Base-by-base conservation (phyloP, 30 jellyfish, hydroid and myxozoan genomes). In the Aurelia aurita region DNA sequence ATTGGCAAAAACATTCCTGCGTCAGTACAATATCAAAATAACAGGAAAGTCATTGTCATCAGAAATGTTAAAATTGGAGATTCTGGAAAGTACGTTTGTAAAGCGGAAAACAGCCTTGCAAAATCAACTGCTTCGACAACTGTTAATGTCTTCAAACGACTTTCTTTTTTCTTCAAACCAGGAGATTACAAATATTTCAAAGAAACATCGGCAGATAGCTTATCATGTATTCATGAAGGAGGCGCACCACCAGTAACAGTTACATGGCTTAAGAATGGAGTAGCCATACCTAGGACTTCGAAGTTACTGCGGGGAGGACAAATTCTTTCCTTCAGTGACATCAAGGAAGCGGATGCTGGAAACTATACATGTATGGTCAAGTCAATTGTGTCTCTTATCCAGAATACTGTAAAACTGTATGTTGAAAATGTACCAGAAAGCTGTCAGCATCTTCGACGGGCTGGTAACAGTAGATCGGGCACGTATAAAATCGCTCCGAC, bases 211-310 rank as follows among this genome's bases (percentile, higher is more conserved):
- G 11, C 10, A 4, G 27, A 23, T 28, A 64, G 20, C 28, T 5
- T 64, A 4, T 28, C 51, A n/a, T 64, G 77, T 64, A 20, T 28
- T 20, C 20, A 64, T 54, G 7, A 6, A 10, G 77, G 77, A 10
- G 77, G 77, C 8, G 51, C 32, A 23, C 77, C 49, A 5, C 77
- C 77, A 23, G 77, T 64, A 10, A 20, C 13, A 5, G 51, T 64
- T 20, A 6, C 77, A 12, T 64, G 77, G 77, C 13, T 10, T 5
- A 64, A 26, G 20, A 28, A 64, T 8, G 77, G 77, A 64, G 32
- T 23, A 26, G 12, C 27, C n/a, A 10, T 64, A 22, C 77, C 47
- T 7, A 10, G 20, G 11, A 64, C 27, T 22, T 11, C 51, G 27
- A 10, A 5, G n/a, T 20, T 64, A 10, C 32, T 54, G 7, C 47